These are phyloP conservation scores for Syngnathus floridae DNA, from an alignment of 2,113 vertebrate genomes.

Conservation along the genomic window DNA sequence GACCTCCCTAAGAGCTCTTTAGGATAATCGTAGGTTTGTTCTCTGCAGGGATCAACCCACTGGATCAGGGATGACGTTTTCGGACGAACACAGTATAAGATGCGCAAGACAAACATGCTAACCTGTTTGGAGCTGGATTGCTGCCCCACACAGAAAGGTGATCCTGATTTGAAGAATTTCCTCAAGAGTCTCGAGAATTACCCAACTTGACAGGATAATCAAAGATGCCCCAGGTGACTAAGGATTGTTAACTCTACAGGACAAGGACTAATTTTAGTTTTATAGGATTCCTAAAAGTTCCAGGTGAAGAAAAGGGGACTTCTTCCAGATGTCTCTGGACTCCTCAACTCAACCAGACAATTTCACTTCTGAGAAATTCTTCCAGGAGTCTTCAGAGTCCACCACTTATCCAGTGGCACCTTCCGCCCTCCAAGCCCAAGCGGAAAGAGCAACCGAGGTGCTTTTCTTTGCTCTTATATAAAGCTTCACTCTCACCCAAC, in stretches of 20 bases:
- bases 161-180: slow-evolving; percentile 1
- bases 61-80: not conserved
- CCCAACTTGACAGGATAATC: not conserved
- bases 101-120: slow-evolving; percentile 19
- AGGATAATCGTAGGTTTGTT: not conserved
- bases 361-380: not conserved
- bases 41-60: not conserved
- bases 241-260: not conserved
- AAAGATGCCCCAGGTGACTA: not conserved
- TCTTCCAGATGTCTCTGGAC: not conserved
- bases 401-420: not conserved
- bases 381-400: not conserved
- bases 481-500: slow-evolving; percentile 51
- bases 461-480: slow-evolving; percentile 63
- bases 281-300: not conserved
- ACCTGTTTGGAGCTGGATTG: slow-evolving; percentile 41
- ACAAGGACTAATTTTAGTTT: not conserved
- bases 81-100: not conserved
- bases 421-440: not conserved
- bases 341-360: not conserved
- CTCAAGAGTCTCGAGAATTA: slow-evolving; percentile 3
- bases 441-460: slow-evolving; percentile 31
- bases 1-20: not conserved
- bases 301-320: not conserved
- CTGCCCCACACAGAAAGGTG: not conserved